phyloP scores from a whole-genome alignment of 2,888 invertebrate species.

The Lepetodrilus schrolli region DNA sequence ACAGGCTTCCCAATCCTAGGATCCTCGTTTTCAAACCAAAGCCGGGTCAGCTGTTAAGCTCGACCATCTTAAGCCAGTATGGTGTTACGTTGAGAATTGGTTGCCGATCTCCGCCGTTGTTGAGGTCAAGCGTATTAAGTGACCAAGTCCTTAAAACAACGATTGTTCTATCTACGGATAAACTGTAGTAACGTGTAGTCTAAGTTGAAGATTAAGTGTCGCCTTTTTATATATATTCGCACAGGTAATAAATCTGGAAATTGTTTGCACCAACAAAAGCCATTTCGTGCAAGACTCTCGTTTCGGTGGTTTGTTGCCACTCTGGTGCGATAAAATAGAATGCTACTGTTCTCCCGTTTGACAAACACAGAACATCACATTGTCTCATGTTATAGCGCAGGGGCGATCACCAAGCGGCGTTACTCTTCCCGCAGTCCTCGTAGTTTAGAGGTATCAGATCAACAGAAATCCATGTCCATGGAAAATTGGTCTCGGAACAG shows the following conservation, averaged over 20 bases:
- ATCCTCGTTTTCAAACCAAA: constrained; percentile 15
- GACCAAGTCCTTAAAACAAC: constrained; percentile 1
- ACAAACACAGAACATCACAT: neutral
- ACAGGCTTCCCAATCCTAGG: neutral
- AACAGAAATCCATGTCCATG: too few relatives aligned
- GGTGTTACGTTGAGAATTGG: constrained; percentile 1
- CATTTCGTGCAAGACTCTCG: constrained; percentile 7
- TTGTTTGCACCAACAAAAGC: neutral
- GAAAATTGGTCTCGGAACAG: too few relatives aligned
- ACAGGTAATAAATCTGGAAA: constrained; percentile 17
- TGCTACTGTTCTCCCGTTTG: constrained; percentile 1
- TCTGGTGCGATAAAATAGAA: neutral
- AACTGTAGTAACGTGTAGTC: neutral
- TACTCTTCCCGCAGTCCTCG: too few relatives aligned
- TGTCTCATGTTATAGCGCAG: constrained; percentile 11
- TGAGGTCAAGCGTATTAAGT: constrained; percentile 23
- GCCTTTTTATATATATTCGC: neutral
- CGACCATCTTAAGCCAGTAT: constrained; percentile 10
- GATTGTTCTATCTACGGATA: neutral
- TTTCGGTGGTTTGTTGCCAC: neutral
- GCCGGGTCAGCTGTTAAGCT: constrained; percentile 7
- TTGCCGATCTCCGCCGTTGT: constrained; percentile 4
- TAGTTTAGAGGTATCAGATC: too few relatives aligned
- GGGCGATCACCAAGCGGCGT: too few relatives aligned
- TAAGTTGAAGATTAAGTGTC: constrained; percentile 4